Evolutionary conservation across 2,888 invertebrate genomes (phyloP).

Genomic region (Lingula anatina): DNA sequence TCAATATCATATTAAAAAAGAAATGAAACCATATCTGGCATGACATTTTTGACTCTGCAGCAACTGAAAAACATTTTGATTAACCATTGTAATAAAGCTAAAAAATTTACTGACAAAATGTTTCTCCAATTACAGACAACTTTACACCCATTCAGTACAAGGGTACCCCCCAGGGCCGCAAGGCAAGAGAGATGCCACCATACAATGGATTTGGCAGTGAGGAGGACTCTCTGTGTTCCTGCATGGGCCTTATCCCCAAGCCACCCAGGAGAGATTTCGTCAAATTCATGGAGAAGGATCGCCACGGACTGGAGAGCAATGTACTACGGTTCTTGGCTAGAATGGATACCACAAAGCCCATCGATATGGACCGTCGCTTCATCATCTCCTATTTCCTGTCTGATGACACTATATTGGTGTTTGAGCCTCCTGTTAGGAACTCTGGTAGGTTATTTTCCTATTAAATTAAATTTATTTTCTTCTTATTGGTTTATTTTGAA

Average conservation of each 20-base stretch:
- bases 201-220: constrained; percentile 88
- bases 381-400: constrained; percentile 52
- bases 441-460: constrained; percentile 41
- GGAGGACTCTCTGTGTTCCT: constrained; percentile 85
- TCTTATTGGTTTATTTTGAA: too few species aligned
- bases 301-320: constrained; percentile 68
- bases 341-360: constrained; percentile 65
- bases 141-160: constrained; percentile 60
- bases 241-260: constrained; percentile 73
- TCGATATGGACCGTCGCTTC: constrained; percentile 48
- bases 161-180: constrained; percentile 11
- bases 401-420: constrained; percentile 51
- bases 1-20: too few species aligned
- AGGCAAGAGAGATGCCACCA: constrained; percentile 62
- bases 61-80: too few species aligned
- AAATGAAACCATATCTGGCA: too few species aligned
- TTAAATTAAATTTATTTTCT: too few species aligned
- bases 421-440: constrained; percentile 50
- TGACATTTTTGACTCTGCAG: too few species aligned
- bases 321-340: constrained; percentile 74
- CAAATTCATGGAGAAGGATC: constrained; percentile 74
- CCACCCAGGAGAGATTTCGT: constrained; percentile 72
- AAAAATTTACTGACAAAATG: neutral
- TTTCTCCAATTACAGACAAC: constrained; percentile 46
- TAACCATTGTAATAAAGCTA: too few species aligned